Conservation (phyloP, 35 echinoderm and acorn worm species). For the Lytechinus pictus region DNA sequence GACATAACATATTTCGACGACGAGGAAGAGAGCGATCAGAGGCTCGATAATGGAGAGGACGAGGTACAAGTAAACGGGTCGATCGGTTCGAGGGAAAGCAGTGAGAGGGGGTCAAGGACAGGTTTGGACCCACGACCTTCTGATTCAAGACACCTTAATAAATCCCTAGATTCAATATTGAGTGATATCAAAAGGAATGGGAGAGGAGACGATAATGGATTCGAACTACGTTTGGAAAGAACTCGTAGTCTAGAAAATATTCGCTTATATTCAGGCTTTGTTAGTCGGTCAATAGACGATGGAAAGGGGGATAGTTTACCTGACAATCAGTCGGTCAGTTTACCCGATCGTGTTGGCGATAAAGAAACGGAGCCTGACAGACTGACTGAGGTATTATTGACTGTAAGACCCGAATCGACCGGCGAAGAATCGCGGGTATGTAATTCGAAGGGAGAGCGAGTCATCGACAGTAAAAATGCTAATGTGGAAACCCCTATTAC, state of each 20-base stretch:
- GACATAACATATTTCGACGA: slow-evolving; percentile 27
- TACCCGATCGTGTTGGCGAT: slow-evolving; percentile 53
- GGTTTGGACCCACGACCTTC: slow-evolving; percentile 44
- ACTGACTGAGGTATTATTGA: slow-evolving; percentile 60
- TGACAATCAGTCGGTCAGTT: slow-evolving; percentile 30
- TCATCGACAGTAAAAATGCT: slow-evolving; percentile 40
- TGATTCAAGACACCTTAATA: slow-evolving; percentile 63
- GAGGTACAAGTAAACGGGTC: background rate
- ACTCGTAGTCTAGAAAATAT: slow-evolving; percentile 75
- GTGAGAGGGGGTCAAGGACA: background rate
- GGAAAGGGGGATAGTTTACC: slow-evolving; percentile 46
- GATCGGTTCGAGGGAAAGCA: background rate
- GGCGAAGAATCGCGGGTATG: slow-evolving; percentile 68
- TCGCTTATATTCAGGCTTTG: slow-evolving; percentile 25
- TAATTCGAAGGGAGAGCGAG: slow-evolving; percentile 49
- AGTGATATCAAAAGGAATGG: slow-evolving; percentile 51
- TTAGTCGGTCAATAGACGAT: slow-evolving; percentile 27
- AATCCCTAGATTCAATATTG: slow-evolving; percentile 75
- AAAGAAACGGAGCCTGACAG: slow-evolving; percentile 64
- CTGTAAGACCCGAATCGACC: slow-evolving; percentile 44
- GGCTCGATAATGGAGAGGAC: slow-evolving; percentile 1
- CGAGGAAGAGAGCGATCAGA: slow-evolving; percentile 55
- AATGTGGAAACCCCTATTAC: slow-evolving; percentile 27
- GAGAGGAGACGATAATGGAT: background rate
- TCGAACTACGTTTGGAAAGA: slow-evolving; percentile 61